Evolutionary conservation across 2,113 vertebrate species (phyloP), one percentile per base, ranked within the genome.

Genomic region (Narcine bancroftii): DNA sequence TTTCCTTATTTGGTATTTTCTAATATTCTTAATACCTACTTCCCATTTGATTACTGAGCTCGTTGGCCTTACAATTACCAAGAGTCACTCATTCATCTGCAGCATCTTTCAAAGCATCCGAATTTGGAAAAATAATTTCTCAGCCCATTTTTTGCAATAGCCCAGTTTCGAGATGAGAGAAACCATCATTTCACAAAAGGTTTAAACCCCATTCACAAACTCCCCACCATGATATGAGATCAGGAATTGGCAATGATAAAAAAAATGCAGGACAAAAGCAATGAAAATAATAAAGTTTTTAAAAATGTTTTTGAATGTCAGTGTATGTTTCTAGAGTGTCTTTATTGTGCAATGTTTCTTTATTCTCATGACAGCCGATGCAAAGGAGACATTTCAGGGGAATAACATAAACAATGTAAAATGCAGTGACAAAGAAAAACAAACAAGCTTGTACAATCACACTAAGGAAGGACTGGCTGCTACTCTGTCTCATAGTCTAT

Each of bases 351-450:
- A 50, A 85, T 60, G 81, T 85, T 85, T 60, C 50, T 19, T 11
- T 56, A 56, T 33, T 19, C 50, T 19, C 53, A n/a, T 85, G 53
- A 85, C 56, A 56, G 50, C 50, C 33, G 60, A 29, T 19, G 33
- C 3, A 85, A 85, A 85, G 53, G 50, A 85, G 81, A 56, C 53
- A 60, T 50, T 85, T 56, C 33, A 19, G 33, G 50, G 3, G 3
- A 60, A 36, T 85, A 85, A 60, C 33, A 56, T 85, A 60, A 19
- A 33, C 50, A 85, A 85, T 85, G 33, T 85, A 17, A 85, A 60
- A 85, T 36, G 53, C 50, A 60, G 81, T 85, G 81, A 85, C 81
- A 85, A 85, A 85, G 53, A 85, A 85, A 29, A 85, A 85, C 50
- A 85, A 85, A 85, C 81, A 60, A n/a, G 33, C 33, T 85, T 85